Base-by-base conservation (phyloP, 2,113 vertebrate genomes). In the Stomatorhinus ivindoensis region DNA sequence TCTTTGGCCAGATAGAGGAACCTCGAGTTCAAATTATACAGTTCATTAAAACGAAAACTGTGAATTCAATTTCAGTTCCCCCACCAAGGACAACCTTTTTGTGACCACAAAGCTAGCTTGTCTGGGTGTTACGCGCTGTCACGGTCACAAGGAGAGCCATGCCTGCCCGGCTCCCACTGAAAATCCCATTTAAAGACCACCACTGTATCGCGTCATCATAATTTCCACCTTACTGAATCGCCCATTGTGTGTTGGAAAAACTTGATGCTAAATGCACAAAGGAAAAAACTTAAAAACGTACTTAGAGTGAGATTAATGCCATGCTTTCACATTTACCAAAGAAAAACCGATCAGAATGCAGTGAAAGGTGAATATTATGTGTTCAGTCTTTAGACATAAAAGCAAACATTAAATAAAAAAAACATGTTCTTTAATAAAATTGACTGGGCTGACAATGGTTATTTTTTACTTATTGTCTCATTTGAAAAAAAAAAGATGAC, bases 41-140 rank as follows among this genome's bases (percentile, higher is more conserved):
- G 31, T 76, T 80, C 73, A 80, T 80, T 80, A 80, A 80, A 80
- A 80, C 3, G 27, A 69, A 80, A 80, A 85, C 42, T 31, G 84
- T 86, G 46, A 86, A 48, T 86, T 86, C 48, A 86, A 47, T 50
- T 86, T 53, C 84, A 50, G n/a, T 46, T 53, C n/a, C 84, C 73
- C 13, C 13, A 80, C 73, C 73, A 42, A 35, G 35, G 31, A 80
- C 73, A 80, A 80, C 35, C 73, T 39, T 80, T 8, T 80, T 42
- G 4, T 42, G 73, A 15, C 73, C 73, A 80, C 73, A 80, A 42
- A 80, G 73, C 17, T 1, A 6, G 73, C 73, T 80, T 42, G 31
- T 42, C 35, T 15, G 69, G 35, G n/a, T 39, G 73, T 15, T 6
- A 19, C 19, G 69, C 4, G 15, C 35, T 42, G 69, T 42, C 73